Percentiles rank a stretch among this genome's conserved stretches.
phyloP scores from a whole-genome alignment of 2,113 vertebrate species.

The Colossoma macropomum region DNA sequence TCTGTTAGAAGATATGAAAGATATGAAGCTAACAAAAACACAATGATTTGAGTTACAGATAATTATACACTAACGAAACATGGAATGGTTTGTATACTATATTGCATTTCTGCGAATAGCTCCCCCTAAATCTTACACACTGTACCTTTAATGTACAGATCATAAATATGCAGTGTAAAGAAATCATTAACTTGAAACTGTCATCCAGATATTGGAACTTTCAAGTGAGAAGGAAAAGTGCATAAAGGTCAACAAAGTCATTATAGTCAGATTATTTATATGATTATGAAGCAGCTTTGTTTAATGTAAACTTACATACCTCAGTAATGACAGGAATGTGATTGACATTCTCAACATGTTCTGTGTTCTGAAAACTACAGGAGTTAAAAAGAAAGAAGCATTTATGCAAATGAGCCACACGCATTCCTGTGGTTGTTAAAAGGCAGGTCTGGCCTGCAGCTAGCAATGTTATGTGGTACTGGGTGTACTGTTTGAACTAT shows the following conservation, averaged over 20 bases:
- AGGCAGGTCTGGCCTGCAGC: not conserved
- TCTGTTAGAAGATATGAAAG: too few relatives aligned
- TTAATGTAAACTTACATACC: conserved; percentile 61
- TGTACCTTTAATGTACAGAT: too few relatives aligned
- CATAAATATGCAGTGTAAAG: too few relatives aligned
- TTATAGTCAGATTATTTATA: not conserved
- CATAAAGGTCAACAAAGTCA: not conserved
- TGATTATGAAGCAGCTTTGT: not conserved
- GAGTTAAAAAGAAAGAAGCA: not conserved
- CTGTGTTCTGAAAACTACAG: conserved; percentile 55
- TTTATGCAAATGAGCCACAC: conserved; percentile 8
- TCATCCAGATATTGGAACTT: not conserved
- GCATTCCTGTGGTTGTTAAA: not conserved
- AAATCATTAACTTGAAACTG: not conserved
- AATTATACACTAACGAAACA: too few relatives aligned
- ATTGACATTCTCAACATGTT: conserved; percentile 65
- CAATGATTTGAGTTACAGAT: too few relatives aligned
- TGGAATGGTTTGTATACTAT: too few relatives aligned
- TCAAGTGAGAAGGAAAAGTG: not conserved
- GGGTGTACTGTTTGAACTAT: not conserved
- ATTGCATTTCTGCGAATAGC: too few relatives aligned
- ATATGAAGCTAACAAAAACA: too few relatives aligned
- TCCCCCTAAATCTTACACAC: too few relatives aligned
- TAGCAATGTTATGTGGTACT: not conserved
- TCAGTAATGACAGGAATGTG: conserved; percentile 68